phyloP scores from a whole-genome alignment of 92 coral and sea anemone genomes.

The Palythoa caribaeorum region DNA sequence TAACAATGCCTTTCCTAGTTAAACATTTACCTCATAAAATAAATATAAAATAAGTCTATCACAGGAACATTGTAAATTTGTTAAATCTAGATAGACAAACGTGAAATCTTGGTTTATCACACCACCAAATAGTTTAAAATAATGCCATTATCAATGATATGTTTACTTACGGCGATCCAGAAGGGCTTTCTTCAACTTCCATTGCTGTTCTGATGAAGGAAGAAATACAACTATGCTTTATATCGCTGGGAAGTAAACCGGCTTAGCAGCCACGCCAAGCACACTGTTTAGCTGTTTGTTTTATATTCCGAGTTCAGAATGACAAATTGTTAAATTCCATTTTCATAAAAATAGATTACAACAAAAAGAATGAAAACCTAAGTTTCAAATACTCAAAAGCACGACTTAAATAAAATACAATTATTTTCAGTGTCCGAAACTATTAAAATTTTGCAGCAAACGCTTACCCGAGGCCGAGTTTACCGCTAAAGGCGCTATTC shows the following conservation, averaged over 20 bases:
- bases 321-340: not conserved
- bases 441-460: no score
- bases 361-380: no score
- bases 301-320: no score
- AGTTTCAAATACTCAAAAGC: no score
- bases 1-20: no score
- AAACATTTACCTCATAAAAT: no score
- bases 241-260: conserved; percentile 5
- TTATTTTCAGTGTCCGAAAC: no score
- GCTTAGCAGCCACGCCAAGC: conserved; percentile 24
- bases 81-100: not conserved
- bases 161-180: conserved; percentile 59
- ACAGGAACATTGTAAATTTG: no score
- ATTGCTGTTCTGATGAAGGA: not conserved
- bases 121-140: not conserved
- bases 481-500: no score
- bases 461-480: no score
- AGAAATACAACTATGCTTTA: not conserved
- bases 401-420: no score
- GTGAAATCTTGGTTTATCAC: not conserved
- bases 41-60: no score
- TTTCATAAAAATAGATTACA: not conserved
- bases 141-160: not conserved
- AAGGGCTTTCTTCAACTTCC: conserved; percentile 53
- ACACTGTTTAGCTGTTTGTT: not conserved